phyloP scores from a whole-genome alignment of 2,888 invertebrate genomes.

The Dexiosoma caninum region DNA sequence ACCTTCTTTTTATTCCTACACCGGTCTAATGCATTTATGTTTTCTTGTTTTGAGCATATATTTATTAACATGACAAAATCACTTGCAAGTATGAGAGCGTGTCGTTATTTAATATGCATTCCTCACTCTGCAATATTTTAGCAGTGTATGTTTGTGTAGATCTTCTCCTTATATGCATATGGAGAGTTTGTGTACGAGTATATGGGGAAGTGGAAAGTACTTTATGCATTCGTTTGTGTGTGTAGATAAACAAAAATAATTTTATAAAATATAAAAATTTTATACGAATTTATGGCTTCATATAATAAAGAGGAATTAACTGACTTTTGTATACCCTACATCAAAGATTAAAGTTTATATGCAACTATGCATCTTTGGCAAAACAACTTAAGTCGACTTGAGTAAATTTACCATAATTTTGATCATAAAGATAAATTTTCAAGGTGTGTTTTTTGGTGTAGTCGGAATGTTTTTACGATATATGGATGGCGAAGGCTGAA shows the following conservation, averaged over 20 bases:
- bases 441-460: no score
- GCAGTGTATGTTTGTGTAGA: neutral
- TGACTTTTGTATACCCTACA: neutral
- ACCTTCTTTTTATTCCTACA: neutral
- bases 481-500: no score
- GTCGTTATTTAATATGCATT: neutral
- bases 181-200: neutral
- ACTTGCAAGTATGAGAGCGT: neutral
- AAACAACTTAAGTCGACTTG: no score
- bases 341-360: neutral
- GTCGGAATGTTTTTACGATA: no score
- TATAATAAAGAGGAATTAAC: neutral
- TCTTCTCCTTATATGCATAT: neutral
- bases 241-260: conserved; percentile 8
- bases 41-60: neutral
- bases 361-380: no score
- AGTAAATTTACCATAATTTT: no score
- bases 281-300: conserved; percentile 35
- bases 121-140: neutral
- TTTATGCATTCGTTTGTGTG: conserved; percentile 15
- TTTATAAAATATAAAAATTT: conserved; percentile 47
- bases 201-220: neutral
- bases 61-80: conserved; percentile 40
- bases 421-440: no score
- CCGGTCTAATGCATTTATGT: neutral